A percentile compares a stretch with the other conserved stretches of the same genome.
phyloP scores from a whole-genome alignment of 2,113 vertebrate species.

The Tenrec ecaudatus region DNA sequence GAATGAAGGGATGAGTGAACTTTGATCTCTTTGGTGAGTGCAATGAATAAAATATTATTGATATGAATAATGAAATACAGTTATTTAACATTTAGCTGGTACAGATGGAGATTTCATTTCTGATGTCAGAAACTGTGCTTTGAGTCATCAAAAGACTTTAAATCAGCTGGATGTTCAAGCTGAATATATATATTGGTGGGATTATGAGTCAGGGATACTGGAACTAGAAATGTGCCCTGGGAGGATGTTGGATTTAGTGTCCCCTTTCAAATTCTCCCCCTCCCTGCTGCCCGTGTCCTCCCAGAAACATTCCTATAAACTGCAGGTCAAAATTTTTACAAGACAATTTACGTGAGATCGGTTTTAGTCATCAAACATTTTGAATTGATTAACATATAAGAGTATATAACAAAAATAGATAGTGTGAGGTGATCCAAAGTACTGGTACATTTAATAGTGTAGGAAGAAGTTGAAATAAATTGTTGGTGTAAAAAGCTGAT shows the following conservation, averaged over 20 bases:
- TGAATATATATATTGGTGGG: slow-evolving; percentile 44
- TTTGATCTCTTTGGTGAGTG: slow-evolving; percentile 75
- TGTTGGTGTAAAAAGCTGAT: slow-evolving; percentile 20
- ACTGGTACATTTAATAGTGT: neutral
- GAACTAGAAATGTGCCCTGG: slow-evolving; percentile 51
- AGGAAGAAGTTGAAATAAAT: slow-evolving; percentile 8
- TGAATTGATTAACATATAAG: neutral
- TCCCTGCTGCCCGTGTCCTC: neutral
- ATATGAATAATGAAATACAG: slow-evolving; percentile 80
- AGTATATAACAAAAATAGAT: slow-evolving; percentile 24
- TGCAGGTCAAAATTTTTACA: neutral
- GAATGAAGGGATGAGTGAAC: slow-evolving; percentile 76
- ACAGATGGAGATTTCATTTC: slow-evolving; percentile 78
- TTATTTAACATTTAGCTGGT: slow-evolving; percentile 79
- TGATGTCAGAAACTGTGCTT: slow-evolving; percentile 68
- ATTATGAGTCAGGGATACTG: slow-evolving; percentile 41
- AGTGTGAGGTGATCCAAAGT: slow-evolving; percentile 34
- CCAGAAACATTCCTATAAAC: slow-evolving; percentile 15
- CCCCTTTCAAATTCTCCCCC: neutral
- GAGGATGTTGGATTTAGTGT: slow-evolving; percentile 5
- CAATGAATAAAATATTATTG: slow-evolving; percentile 80
- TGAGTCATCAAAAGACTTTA: slow-evolving; percentile 72
- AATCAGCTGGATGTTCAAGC: slow-evolving; percentile 59
- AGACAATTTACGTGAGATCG: neutral
- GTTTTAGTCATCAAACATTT: slow-evolving; percentile 11